Base-by-base conservation (phyloP, 2,113 vertebrate species). In the Neogobius melanostomus region DNA sequence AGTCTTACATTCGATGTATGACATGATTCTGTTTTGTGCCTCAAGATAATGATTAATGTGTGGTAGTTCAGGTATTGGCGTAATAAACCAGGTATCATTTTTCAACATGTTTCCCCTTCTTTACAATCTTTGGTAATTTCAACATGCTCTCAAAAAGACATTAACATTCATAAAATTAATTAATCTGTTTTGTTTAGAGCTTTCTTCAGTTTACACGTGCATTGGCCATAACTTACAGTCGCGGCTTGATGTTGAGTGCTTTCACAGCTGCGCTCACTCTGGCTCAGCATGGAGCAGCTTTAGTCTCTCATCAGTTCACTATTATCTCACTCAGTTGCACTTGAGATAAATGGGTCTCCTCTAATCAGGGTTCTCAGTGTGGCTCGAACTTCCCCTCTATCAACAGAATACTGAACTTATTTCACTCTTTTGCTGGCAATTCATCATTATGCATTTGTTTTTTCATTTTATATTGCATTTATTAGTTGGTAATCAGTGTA, bases 261-360 rank as follows among this genome's bases (percentile, higher is more conserved):
- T 28, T 68, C 74, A 54, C 89, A 81, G 77, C 83, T 77, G 79
- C 12, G 46, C 57, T 64, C 77, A 68, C 69, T 51, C 46, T 68
- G 54, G 48, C 74, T 7, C 88, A 76, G 82, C 71, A 12, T 11
- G 72, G 47, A 51, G 11, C 50, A 7, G n/a, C 42, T 72, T 65
- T 85, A 82, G 82, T 90, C 74, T 76, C 79, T 78, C 83, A 83
- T 82, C 80, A 73, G 69, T 68, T 68, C 17, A 52, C 66, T 53
- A 77, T 89, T 76, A 79, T 87, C 73, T 80, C 85, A 74, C 7
- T 77, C 71, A 72, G 61, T 84, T 81, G 54, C 70, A 57, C 69
- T 76, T 21, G 1, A 42, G 74, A 88, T 84, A 64, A 86, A 82
- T 85, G 75, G 68, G 77, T 69, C 82, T 77, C 77, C 79, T 83